These are phyloP conservation scores for Griposia aprilina DNA, from an alignment of 2,888 invertebrate genomes.

Conservation along the genomic window DNA sequence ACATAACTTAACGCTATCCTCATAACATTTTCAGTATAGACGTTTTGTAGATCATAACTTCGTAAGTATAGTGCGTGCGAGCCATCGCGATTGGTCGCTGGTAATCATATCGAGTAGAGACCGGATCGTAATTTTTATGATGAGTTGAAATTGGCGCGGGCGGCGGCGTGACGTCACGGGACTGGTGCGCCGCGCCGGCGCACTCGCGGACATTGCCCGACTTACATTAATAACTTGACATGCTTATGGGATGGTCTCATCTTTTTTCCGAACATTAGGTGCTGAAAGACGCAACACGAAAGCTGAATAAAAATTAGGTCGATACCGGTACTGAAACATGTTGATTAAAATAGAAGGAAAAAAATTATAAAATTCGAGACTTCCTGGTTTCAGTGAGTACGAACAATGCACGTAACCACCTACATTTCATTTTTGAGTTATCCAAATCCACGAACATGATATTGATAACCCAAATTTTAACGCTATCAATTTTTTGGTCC, in stretches of 20 bases:
- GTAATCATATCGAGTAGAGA: conserved; percentile 76
- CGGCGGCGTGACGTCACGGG: conserved; percentile 75
- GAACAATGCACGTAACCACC: neutral
- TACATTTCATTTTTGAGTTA: neutral
- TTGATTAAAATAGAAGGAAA: conserved; percentile 25
- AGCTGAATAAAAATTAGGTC: conserved; percentile 22
- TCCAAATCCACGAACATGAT: neutral
- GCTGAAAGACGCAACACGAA: conserved; percentile 27
- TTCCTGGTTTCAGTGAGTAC: conserved; percentile 28
- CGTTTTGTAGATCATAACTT: conserved; percentile 49
- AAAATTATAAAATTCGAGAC: conserved; percentile 10
- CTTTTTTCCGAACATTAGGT: conserved; percentile 42
- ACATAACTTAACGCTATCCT: conserved; percentile 71
- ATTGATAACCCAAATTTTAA: neutral
- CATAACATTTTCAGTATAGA: conserved; percentile 58
- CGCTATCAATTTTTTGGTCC: neutral
- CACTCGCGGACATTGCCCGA: conserved; percentile 68
- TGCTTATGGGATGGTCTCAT: conserved; percentile 55
- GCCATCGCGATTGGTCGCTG: conserved; percentile 49
- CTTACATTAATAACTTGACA: conserved; percentile 69
- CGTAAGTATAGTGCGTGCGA: conserved; percentile 47
- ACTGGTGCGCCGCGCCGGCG: conserved; percentile 61
- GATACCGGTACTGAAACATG: conserved; percentile 8
- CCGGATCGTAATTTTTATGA: conserved; percentile 80
- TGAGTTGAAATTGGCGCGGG: conserved; percentile 75